Evolutionary conservation across 1,140 invertebrate genomes (phyloP), one percentile per base, ranked within the genome.

Genomic region (Vanessa atalanta): DNA sequence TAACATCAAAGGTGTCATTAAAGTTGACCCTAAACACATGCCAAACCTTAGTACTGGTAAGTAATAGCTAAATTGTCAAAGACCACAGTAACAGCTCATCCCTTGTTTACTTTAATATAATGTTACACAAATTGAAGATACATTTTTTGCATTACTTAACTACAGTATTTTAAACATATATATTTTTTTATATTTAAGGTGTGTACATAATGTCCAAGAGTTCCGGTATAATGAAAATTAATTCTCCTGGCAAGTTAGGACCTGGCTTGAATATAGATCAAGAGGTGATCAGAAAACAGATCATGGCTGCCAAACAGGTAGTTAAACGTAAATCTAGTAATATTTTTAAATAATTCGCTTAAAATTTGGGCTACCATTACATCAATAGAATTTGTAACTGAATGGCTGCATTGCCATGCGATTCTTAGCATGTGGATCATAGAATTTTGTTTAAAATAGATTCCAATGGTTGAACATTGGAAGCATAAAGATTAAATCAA

Each of bases 201-300:
- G 95, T 96, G 13, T 96, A 96, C 79, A 95, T 96, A 23, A 96
- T 96, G 95, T 96, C 95, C 2, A 95, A 95, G 82, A 96, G 95
- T 77, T 95, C 95, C 48, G 95, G 95, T 16, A 95, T 95, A 53
- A 95, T 95, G 84, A 95, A 95, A 83, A 89, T 95, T 16, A 94
- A 95, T 81, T 95, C 95, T 0, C 94, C 95, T 20, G 94, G 94
- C 13, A 95, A 95, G 83, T 79, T 95, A n/a, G 92, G 93, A 14
- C 92, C 92, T 1, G 92, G 93, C 2, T 75, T 93, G n/a, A 93
- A 93, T 70, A 90, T 93, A 70, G 92, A 93, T 67, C 92, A 93
- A 80, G 91, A 93, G 60, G 84, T 91, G 7, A 93, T 93, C 26
- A 85, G 89, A 57, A 93, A 93, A 87, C 92, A 93, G 61, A 93